Evolutionary conservation across 2,888 invertebrate genomes (phyloP).

Genomic region (Dioctria rufipes): DNA sequence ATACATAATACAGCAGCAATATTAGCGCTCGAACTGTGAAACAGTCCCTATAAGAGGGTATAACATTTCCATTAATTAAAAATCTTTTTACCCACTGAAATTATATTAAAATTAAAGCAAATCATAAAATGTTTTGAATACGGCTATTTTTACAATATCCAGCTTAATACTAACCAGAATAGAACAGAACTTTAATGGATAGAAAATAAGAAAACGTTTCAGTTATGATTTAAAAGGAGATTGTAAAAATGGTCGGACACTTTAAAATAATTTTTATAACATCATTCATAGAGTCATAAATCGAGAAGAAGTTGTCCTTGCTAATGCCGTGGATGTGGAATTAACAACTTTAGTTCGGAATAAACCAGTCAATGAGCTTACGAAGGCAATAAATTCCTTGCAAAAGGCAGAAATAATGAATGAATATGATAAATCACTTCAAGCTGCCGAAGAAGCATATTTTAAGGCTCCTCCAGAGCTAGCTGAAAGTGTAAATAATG

Average conservation of each 20-base stretch:
- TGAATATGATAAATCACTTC: constrained; percentile 55
- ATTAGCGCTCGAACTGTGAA: too few species aligned
- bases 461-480: constrained; percentile 54
- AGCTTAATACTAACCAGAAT: too few species aligned
- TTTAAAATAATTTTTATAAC: not conserved
- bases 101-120: too few species aligned
- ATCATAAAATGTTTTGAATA: too few species aligned
- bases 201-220: too few species aligned
- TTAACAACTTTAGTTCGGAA: constrained; percentile 47
- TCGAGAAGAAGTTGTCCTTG: constrained; percentile 55
- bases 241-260: too few species aligned
- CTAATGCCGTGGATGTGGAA: constrained; percentile 55
- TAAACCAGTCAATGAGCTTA: constrained; percentile 52
- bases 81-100: too few species aligned
- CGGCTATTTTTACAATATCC: too few species aligned
- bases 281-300: constrained; percentile 23
- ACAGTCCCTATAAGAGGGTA: too few species aligned
- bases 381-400: constrained; percentile 54
- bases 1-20: too few species aligned
- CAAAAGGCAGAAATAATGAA: constrained; percentile 56
- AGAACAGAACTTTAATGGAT: too few species aligned
- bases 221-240: not conserved
- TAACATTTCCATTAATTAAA: too few species aligned
- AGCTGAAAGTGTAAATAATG: constrained; percentile 53
- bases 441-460: constrained; percentile 58